These are phyloP conservation scores for Syngnathoides biaculeatus DNA, from an alignment of 2,113 vertebrate genomes.

Conservation along the genomic window DNA sequence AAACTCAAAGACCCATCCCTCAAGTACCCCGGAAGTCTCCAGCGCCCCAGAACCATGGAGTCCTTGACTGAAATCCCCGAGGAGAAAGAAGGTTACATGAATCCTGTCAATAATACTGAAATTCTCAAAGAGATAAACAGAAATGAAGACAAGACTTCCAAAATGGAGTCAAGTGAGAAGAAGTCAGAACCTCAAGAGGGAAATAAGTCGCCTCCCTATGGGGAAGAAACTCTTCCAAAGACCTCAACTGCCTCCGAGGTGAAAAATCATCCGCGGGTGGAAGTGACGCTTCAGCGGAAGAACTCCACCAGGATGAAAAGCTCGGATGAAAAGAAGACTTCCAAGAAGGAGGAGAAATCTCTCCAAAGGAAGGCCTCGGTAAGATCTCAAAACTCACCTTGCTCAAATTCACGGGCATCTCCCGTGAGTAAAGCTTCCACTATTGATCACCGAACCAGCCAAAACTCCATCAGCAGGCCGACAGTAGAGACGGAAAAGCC, in stretches of 20 bases:
- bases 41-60: slow-evolving; percentile 77
- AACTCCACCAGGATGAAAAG: slow-evolving; percentile 36
- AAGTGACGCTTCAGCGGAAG: slow-evolving; percentile 32
- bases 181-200: slow-evolving; percentile 15
- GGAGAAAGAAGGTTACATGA: slow-evolving; percentile 80
- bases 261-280: slow-evolving; percentile 58
- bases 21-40: slow-evolving; percentile 73
- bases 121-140: not conserved
- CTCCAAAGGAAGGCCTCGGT: slow-evolving; percentile 40
- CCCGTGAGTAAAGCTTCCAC: not conserved
- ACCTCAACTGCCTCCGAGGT: not conserved
- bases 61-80: slow-evolving; percentile 84
- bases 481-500: slow-evolving; percentile 24
- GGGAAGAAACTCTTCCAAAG: slow-evolving; percentile 22
- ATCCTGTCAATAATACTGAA: slow-evolving; percentile 67
- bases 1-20: slow-evolving; percentile 63
- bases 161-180: slow-evolving; percentile 1
- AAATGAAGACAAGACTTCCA: slow-evolving; percentile 1
- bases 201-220: slow-evolving; percentile 10
- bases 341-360: slow-evolving; percentile 47
- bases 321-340: slow-evolving; percentile 38
- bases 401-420: not conserved
- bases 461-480: slow-evolving; percentile 4
- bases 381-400: slow-evolving; percentile 12
- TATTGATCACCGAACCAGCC: not conserved